Conservation (phyloP, 2,113 vertebrate species). For the Callithrix jacchus region DNA sequence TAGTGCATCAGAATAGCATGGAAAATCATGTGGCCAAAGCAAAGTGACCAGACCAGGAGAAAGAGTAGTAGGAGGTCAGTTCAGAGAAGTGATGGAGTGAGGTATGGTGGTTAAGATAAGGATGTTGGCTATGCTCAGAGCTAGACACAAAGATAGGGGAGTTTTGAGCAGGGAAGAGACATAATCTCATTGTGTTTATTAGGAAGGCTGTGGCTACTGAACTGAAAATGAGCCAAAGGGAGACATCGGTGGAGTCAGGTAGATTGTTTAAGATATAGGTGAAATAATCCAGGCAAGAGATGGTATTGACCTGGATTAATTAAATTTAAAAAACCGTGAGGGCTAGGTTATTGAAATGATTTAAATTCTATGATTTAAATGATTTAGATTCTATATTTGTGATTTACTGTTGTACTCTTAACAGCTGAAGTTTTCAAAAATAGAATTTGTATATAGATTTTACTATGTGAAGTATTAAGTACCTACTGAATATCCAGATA, state of each 20-base stretch:
- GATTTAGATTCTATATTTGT: too few species aligned
- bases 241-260: too few species aligned
- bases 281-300: not conserved
- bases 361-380: too few species aligned
- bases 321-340: not conserved
- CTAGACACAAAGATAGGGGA: not conserved
- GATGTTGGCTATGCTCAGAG: not conserved
- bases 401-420: not conserved
- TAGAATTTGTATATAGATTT: not conserved
- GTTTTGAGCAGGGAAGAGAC: not conserved
- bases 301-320: not conserved
- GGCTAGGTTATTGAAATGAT: not conserved
- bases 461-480: not conserved
- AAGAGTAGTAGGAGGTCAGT: not conserved
- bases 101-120: rapidly evolving
- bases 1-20: not conserved
- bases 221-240: too few species aligned
- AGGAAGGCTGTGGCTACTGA: not conserved
- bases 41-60: not conserved
- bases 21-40: not conserved
- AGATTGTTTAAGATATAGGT: not conserved
- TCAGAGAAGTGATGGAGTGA: not conserved
- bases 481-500: not conserved
- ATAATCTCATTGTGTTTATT: not conserved
- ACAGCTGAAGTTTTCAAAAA: not conserved